Percentiles rank a stretch among this genome's conserved stretches.
These are phyloP conservation scores for Urosaurus nigricauda DNA, from an alignment of 2,797 vertebrate species.

Conservation along the genomic window DNA sequence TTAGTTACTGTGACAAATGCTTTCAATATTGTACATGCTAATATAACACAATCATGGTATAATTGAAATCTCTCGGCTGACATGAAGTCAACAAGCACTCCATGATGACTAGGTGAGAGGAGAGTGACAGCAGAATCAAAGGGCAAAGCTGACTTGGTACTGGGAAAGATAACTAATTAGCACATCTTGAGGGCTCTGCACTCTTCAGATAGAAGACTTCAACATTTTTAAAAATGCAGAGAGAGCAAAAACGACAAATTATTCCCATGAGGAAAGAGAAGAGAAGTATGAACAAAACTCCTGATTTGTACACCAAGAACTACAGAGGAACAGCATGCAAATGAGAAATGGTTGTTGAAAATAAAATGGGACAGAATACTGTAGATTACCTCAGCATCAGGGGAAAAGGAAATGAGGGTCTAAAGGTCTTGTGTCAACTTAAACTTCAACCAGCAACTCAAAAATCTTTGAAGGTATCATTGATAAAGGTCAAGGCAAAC, in stretches of 20 bases:
- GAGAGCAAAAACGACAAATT: slow-evolving; percentile 35
- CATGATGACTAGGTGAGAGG: neutral
- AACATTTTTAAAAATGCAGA: slow-evolving; percentile 35
- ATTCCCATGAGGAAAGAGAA: slow-evolving; percentile 40
- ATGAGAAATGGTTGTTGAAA: slow-evolving; percentile 5
- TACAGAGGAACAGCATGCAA: slow-evolving; percentile 38
- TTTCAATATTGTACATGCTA: neutral
- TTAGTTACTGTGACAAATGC: neutral
- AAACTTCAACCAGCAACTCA: slow-evolving; percentile 70
- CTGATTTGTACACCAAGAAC: slow-evolving; percentile 39
- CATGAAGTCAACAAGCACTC: neutral
- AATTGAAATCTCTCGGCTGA: neutral
- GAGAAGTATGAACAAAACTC: slow-evolving; percentile 26
- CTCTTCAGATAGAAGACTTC: slow-evolving; percentile 33
- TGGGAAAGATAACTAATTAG: slow-evolving; percentile 1
- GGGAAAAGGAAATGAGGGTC: slow-evolving; percentile 54
- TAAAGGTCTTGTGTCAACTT: slow-evolving; percentile 78
- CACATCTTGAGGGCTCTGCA: neutral
- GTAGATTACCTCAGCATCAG: slow-evolving; percentile 39
- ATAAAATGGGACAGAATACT: slow-evolving; percentile 7
- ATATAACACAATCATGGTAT: neutral
- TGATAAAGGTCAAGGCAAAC: slow-evolving; percentile 87
- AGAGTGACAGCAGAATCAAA: neutral
- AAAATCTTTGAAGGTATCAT: slow-evolving; percentile 73
- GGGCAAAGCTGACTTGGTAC: slow-evolving; percentile 22